Evolutionary conservation across 2,888 invertebrate species (phyloP), one percentile per base, ranked within the genome.

Genomic region (Drymonia ruficornis): DNA sequence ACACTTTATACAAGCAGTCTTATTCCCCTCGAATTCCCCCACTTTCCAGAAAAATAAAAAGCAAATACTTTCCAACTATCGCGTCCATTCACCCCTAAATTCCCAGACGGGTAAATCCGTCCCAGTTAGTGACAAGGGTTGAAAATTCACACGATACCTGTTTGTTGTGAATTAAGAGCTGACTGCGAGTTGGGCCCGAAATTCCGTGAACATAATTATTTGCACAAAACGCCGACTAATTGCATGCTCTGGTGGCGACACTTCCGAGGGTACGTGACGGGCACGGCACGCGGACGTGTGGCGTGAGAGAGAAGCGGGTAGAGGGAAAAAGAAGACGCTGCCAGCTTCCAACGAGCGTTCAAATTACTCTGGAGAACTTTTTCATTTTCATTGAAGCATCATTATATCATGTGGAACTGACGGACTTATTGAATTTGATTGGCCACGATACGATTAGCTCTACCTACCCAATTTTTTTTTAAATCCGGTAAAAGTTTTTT

Each of bases 141-240:
- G 53, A 54, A 59, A 63, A 61, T 69, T 63, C 64, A 61, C 67
- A 63, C 70, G 67, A 65, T 72, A 74, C 76, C 75, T 76, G 77
- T 72, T 72, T 78, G 74, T 72, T 65, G 69, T 76, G 76, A 82
- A 83, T 83, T 78, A 83, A 85, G 83, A 84, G 80, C 70, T 70
- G 72, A 76, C 72, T 63, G 57, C 55, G 44, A 67, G 67, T 63
- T 56, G 70, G 72, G 67, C 66, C 74, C 68, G 50, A 70, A 80
- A 83, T 83, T 79, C 76, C 78, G 78, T 65, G 74, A 74, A 72
- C 80, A 83, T 87, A 87, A 89, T 88, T 89, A 88, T 87, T 86
- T 86, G 84, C 79, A 84, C 88, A 87, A 86, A 89, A 89, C 84
- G 83, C 79, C 70, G 82, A 80, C 85, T 89, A 89, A 89, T 89